Evolutionary conservation across 2,113 vertebrate species (phyloP).

Genomic region (Siniperca knerii): DNA sequence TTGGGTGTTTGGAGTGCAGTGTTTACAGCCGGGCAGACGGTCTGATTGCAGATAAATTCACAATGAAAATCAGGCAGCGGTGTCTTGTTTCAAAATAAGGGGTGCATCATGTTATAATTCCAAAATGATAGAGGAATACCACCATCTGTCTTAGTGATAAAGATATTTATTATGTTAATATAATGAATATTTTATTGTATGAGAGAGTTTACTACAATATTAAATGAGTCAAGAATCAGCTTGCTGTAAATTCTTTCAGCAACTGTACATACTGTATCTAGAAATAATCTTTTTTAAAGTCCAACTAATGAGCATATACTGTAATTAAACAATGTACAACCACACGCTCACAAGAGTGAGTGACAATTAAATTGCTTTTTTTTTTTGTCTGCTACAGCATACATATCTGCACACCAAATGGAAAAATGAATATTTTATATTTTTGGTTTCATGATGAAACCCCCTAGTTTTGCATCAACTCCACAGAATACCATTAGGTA

Average conservation of each 20-base stretch:
- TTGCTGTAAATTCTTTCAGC: neutral
- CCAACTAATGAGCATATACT: neutral
- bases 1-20: slow-evolving; percentile 49
- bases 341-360: too few relatives aligned
- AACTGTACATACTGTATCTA: neutral
- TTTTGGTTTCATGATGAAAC: neutral
- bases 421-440: neutral
- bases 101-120: slow-evolving; percentile 27
- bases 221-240: neutral
- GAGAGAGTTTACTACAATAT: neutral
- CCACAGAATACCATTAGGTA: too few relatives aligned
- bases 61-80: slow-evolving; percentile 45
- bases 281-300: neutral
- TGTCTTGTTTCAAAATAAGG: slow-evolving; percentile 46
- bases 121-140: slow-evolving; percentile 28
- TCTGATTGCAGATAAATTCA: slow-evolving; percentile 62
- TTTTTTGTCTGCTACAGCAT: neutral
- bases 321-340: too few relatives aligned
- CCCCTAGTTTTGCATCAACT: too few relatives aligned
- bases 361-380: neutral
- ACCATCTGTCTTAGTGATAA: neutral
- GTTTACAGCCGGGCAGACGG: slow-evolving; percentile 51
- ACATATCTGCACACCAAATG: too few relatives aligned
- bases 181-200: slow-evolving; percentile 7
- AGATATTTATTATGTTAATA: slow-evolving; percentile 20